A percentile compares a stretch with the other conserved stretches of the same genome.
Evolutionary conservation across 2,888 invertebrate species (phyloP).

Genomic region (Syrphus vitripennis): DNA sequence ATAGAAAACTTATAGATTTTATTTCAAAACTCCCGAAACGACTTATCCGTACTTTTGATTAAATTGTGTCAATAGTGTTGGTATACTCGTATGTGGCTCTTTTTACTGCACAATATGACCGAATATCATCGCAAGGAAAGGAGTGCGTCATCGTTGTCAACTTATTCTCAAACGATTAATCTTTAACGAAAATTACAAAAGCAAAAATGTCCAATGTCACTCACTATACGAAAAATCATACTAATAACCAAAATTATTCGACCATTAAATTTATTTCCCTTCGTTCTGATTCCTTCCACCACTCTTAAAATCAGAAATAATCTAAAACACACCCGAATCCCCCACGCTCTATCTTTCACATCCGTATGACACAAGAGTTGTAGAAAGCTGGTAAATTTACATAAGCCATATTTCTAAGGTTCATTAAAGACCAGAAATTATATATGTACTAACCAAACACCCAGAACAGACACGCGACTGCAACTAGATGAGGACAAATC

Average conservation of each 20-base stretch:
- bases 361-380: slow-evolving; percentile 57
- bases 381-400: slow-evolving; percentile 52
- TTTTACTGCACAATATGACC: no score
- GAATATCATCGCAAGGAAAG: neutral
- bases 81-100: no score
- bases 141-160: neutral
- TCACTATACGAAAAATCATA: slow-evolving; percentile 40
- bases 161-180: neutral
- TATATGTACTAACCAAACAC: neutral
- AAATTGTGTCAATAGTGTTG: no score
- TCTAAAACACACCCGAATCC: neutral
- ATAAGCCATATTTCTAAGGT: neutral
- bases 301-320: neutral
- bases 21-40: no score
- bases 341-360: neutral
- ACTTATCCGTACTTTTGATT: no score
- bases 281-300: neutral
- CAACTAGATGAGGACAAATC: neutral
- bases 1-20: no score
- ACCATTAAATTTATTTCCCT: slow-evolving; percentile 1
- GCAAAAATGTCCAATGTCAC: slow-evolving; percentile 31
- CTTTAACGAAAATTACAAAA: neutral
- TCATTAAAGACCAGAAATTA: neutral
- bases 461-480: neutral
- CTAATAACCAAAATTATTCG: slow-evolving; percentile 36